Conservation (phyloP, 2,888 invertebrate genomes). For the Drosophila kuntzei region DNA sequence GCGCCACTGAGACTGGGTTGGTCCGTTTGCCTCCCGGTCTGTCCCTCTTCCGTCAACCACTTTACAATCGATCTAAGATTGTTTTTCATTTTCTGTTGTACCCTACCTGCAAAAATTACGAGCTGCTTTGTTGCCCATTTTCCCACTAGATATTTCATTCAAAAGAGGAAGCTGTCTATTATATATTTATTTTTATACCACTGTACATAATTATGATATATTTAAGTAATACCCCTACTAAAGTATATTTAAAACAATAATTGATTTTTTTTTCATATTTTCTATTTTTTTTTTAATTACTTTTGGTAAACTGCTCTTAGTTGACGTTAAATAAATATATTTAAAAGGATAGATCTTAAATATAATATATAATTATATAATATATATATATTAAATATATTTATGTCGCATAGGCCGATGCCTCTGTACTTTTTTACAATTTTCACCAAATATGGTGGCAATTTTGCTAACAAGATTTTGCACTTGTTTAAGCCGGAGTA, state of each 20-base stretch:
- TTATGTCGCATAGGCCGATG: constrained; percentile 36
- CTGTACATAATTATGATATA: not conserved
- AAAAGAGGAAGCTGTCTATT: not conserved
- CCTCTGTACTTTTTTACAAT: constrained; percentile 56
- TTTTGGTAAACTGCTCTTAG: too few species aligned
- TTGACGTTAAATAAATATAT: too few species aligned
- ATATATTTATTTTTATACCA: not conserved
- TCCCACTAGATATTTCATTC: not conserved
- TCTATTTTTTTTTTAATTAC: too few species aligned
- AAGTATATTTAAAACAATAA: too few species aligned
- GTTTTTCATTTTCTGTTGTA: constrained; percentile 38
- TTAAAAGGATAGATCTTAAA: not conserved
- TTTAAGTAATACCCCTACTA: too few species aligned
- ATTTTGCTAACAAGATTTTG: constrained; percentile 80
- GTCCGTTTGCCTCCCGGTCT: constrained; percentile 1
- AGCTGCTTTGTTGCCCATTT: constrained; percentile 1
- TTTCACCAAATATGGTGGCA: constrained; percentile 82
- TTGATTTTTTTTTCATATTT: too few species aligned
- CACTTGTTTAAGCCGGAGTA: constrained; percentile 50
- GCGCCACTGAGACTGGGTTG: constrained; percentile 49
- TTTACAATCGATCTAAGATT: constrained; percentile 26
- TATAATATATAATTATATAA: too few species aligned
- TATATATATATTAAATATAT: too few species aligned
- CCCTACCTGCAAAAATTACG: constrained; percentile 25
- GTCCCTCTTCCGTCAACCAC: constrained; percentile 1